These are phyloP conservation scores for Spodoptera littoralis DNA, from an alignment of 2,888 invertebrate species.

Conservation along the genomic window DNA sequence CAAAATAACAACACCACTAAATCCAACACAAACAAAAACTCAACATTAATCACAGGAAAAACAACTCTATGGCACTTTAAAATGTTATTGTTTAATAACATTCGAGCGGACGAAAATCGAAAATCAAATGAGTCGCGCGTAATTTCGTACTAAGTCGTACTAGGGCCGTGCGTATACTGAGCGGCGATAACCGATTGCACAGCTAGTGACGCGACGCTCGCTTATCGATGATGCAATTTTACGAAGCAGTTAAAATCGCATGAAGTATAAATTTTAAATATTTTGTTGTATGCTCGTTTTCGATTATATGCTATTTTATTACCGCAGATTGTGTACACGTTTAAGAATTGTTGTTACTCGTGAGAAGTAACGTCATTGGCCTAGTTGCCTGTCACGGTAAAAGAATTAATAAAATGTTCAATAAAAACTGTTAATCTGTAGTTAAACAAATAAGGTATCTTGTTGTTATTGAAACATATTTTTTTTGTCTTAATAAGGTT, in stretches of 20 bases:
- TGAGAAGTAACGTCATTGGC: background rate
- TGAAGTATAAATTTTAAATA: constrained; percentile 42
- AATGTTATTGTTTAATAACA: constrained; percentile 20
- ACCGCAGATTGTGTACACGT: constrained; percentile 3
- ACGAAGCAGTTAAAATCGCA: constrained; percentile 42
- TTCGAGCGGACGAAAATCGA: constrained; percentile 43
- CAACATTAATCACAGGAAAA: constrained; percentile 1
- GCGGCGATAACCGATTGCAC: constrained; percentile 78
- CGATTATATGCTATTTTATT: constrained; percentile 25
- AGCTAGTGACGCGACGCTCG: constrained; percentile 66
- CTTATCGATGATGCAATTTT: constrained; percentile 65
- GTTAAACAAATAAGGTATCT: no score
- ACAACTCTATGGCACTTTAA: constrained; percentile 28
- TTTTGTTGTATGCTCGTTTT: constrained; percentile 33
- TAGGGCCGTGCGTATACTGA: constrained; percentile 64
- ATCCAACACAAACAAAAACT: constrained; percentile 1
- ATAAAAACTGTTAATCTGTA: no score
- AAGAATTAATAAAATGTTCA: no score
- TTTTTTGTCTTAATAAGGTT: no score
- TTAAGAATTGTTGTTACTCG: constrained; percentile 3
- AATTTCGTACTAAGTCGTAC: constrained; percentile 56
- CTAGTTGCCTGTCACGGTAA: background rate
- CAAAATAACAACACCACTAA: constrained; percentile 8
- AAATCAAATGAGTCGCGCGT: constrained; percentile 39
- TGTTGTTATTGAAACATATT: no score